Evolutionary conservation across 2,888 invertebrate species (phyloP).

Genomic region (Ectemnius continuus): DNA sequence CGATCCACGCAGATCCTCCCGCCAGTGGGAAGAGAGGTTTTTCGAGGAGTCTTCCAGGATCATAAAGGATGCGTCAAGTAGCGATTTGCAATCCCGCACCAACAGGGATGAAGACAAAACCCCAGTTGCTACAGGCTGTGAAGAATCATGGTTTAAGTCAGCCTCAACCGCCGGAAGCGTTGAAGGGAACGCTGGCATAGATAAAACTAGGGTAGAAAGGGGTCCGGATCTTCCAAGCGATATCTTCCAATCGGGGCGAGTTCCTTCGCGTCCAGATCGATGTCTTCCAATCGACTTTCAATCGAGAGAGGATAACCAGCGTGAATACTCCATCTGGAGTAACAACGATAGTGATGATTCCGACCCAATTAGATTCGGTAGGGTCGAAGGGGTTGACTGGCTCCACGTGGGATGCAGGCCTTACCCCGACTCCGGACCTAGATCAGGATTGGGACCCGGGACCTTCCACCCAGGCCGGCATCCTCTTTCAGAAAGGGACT

Average conservation of each 20-base stretch:
- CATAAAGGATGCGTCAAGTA: no score
- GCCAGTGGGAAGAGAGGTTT: background rate
- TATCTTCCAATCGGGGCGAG: background rate
- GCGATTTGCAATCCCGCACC: no score
- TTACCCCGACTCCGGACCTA: no score
- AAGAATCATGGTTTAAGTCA: no score
- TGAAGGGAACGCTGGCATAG: no score
- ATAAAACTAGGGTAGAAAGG: background rate
- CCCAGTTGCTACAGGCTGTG: no score
- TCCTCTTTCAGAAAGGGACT: no score
- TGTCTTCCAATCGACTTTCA: background rate
- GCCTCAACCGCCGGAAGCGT: no score
- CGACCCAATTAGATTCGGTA: background rate
- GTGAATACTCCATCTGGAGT: background rate
- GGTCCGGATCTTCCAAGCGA: slow-evolving; percentile 1
- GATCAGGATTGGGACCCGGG: no score
- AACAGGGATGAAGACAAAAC: no score
- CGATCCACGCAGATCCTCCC: background rate
- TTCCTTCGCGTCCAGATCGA: background rate
- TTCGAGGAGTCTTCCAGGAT: slow-evolving; percentile 5
- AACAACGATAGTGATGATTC: background rate
- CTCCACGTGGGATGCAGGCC: no score
- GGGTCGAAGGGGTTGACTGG: background rate
- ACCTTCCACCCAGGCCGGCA: no score
- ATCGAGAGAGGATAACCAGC: background rate